A percentile compares a stretch with the other conserved stretches of the same genome.
Evolutionary conservation across 2,888 invertebrate species (phyloP).

Genomic region (Hipparchia sbordonii): DNA sequence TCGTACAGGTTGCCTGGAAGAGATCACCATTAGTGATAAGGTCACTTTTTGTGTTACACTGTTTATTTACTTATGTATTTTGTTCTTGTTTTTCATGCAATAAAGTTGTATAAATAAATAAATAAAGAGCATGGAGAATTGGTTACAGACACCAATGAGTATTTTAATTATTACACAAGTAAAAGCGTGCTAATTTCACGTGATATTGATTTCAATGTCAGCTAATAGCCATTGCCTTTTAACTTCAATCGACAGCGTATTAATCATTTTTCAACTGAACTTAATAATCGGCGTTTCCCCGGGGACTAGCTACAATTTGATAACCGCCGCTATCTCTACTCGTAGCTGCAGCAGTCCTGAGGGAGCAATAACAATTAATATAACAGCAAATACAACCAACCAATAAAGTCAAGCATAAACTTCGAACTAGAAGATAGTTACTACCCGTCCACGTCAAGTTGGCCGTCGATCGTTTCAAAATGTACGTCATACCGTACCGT

Average conservation of each 20-base stretch:
- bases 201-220: not conserved
- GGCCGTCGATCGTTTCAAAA: no score
- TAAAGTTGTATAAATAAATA: no score
- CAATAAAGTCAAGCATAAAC: slow-evolving; percentile 3
- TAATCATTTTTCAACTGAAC: slow-evolving; percentile 18
- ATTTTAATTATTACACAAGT: not conserved
- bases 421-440: not conserved
- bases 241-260: slow-evolving; percentile 13
- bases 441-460: no score
- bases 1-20: no score
- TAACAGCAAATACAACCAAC: slow-evolving; percentile 11
- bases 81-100: no score
- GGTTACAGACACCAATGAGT: no score
- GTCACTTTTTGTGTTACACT: no score
- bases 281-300: slow-evolving; percentile 4
- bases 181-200: not conserved
- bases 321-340: slow-evolving; percentile 8
- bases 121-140: no score
- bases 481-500: no score
- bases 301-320: slow-evolving; percentile 14
- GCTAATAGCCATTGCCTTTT: not conserved
- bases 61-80: no score
- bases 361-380: slow-evolving; percentile 22
- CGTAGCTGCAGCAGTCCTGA: slow-evolving; percentile 2
- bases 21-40: no score